Evolutionary conservation across 2,113 vertebrate genomes (phyloP), one percentile per base, ranked within the genome.

Genomic region (Paratilapia polleni): DNA sequence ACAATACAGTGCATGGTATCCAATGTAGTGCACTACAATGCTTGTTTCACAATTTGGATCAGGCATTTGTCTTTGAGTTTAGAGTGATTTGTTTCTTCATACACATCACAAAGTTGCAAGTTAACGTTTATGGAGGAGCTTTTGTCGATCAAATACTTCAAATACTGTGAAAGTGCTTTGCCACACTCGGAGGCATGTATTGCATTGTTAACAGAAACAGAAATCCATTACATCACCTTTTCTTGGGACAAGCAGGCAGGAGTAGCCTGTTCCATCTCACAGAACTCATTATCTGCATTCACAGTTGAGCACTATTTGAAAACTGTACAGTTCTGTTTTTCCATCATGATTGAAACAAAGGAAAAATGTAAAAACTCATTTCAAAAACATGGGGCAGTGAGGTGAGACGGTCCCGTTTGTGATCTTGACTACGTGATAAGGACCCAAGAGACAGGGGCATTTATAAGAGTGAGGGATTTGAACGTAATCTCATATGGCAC

Each of bases 381-480:
- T 90, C 58, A 85, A 83, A 94, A 94, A 91, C 92, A 93, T 87
- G 49, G 91, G 59, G 78, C 78, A 84, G 82, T 20, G 86, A 89
- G 79, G 87, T 91, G 88, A 92, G 92, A 90, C 81, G 26, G 59
- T 22, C 63, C 24, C 57, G 75, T 78, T 60, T 28, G 68, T 76
- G 81, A 22, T 90, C 83, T 80, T 78, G 83, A 85, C 88, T 92
- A 57, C 62, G 77, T 86, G 80, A 90, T 87, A 74, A 86, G 78
- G 84, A 75, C 66, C 63, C 3, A 47, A 47, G 68, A 87, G 87
- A 85, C 87, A 62, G 31, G 80, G 8, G 57, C 15, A 80, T 91
- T 90, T 74, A 28, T 90, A 63, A 78, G 8, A 6, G 36, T 74
- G 82, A 91, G 73, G 85, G 74, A 89, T 82, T 68, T 60, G 74